phyloP scores from a whole-genome alignment of 2,113 vertebrate genomes.

The Dicentrarchus labrax region DNA sequence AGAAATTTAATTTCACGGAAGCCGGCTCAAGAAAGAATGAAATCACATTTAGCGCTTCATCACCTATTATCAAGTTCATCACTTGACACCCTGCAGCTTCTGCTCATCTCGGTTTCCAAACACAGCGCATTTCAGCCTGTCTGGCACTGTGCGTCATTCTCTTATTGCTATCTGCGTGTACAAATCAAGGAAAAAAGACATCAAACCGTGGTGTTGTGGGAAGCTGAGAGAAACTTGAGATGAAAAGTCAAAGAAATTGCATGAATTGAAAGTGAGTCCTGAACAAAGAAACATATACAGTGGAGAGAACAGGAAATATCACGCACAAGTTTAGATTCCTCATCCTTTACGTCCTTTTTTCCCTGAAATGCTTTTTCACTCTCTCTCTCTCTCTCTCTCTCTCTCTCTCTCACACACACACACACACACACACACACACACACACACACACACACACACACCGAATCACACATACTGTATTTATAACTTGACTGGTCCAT shows the following conservation, averaged over 20 bases:
- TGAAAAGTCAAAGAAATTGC: slow-evolving; percentile 28
- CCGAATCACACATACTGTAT: neutral
- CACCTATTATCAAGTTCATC: slow-evolving; percentile 56
- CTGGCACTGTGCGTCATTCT: neutral
- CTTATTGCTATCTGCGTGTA: slow-evolving; percentile 24
- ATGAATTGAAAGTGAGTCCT: slow-evolving; percentile 24
- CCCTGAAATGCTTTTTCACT: too few species aligned
- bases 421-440: too few species aligned
- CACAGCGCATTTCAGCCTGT: slow-evolving; percentile 12
- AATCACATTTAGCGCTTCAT: slow-evolving; percentile 50
- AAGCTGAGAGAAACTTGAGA: slow-evolving; percentile 20
- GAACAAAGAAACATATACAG: slow-evolving; percentile 11
- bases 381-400: neutral
- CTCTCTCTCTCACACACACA: too few species aligned
- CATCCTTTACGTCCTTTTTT: neutral
- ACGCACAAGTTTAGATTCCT: slow-evolving; percentile 10
- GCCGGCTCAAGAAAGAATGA: slow-evolving; percentile 42
- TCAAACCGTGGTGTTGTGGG: slow-evolving; percentile 26
- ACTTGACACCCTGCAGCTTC: slow-evolving; percentile 41
- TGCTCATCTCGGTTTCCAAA: slow-evolving; percentile 31
- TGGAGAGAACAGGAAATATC: slow-evolving; percentile 13
- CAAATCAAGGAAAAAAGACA: slow-evolving; percentile 46
- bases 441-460: too few species aligned
- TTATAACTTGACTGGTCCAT: slow-evolving; percentile 43
- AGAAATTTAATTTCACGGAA: slow-evolving; percentile 67